Percentiles rank a stretch among this genome's conserved stretches.
Evolutionary conservation across 1,140 invertebrate genomes (phyloP).

Genomic region (Parapsyche elsis): DNA sequence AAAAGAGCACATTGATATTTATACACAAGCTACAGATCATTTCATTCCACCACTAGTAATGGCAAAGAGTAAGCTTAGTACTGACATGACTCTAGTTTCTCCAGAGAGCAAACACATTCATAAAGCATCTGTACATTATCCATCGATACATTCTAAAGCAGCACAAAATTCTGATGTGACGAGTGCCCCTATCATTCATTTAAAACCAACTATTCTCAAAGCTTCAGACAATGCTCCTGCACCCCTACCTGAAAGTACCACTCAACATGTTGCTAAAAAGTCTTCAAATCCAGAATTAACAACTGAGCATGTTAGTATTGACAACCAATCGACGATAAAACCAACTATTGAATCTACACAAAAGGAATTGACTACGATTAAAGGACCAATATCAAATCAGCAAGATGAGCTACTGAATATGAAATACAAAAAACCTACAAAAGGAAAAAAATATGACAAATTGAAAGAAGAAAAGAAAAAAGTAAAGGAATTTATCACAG

Average conservation of each 20-base stretch:
- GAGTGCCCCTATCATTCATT: neutral
- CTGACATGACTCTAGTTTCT: slow-evolving; percentile 66
- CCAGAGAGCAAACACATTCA: slow-evolving; percentile 65
- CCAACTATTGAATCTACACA: neutral
- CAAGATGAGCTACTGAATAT: slow-evolving; percentile 11
- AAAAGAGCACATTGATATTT: slow-evolving; percentile 61
- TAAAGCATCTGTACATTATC: slow-evolving; percentile 57
- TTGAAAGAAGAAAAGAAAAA: slow-evolving; percentile 56
- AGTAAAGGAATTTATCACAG: slow-evolving; percentile 49
- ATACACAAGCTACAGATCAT: slow-evolving; percentile 66
- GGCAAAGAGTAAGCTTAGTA: slow-evolving; percentile 66
- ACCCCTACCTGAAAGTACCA: neutral
- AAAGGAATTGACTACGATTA: slow-evolving; percentile 12
- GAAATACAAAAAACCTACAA: slow-evolving; percentile 53
- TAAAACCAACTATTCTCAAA: slow-evolving; percentile 29
- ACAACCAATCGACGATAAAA: slow-evolving; percentile 1
- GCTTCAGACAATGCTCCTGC: neutral
- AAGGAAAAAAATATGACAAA: slow-evolving; percentile 55
- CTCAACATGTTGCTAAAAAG: neutral
- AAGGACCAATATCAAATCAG: slow-evolving; percentile 29
- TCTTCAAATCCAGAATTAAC: neutral
- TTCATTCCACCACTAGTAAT: slow-evolving; percentile 67
- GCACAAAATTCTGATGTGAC: slow-evolving; percentile 5
- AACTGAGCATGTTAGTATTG: slow-evolving; percentile 1
- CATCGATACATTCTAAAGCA: slow-evolving; percentile 36